phyloP scores from a whole-genome alignment of 2,888 invertebrate genomes.

The Morpho deidamia region DNA sequence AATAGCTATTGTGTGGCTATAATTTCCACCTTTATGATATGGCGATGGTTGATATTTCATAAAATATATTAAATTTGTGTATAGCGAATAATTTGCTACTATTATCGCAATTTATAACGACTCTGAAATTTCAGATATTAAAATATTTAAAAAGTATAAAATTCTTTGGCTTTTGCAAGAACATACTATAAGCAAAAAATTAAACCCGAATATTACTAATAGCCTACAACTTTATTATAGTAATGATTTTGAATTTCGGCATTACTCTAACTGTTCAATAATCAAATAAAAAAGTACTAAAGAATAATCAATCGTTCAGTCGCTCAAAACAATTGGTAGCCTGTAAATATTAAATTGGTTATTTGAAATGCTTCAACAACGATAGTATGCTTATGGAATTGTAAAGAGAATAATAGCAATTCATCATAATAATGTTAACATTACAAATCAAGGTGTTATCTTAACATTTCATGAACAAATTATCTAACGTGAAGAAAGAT shows the following conservation, averaged over 20 bases:
- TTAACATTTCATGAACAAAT: constrained; percentile 57
- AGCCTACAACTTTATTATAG: no score
- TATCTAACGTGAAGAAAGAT: constrained; percentile 42
- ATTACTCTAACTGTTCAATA: background rate
- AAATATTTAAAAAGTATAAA: no score
- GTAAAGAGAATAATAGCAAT: constrained; percentile 45
- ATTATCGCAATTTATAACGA: background rate
- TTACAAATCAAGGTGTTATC: constrained; percentile 59
- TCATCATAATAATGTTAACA: constrained; percentile 58
- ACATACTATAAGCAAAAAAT: no score
- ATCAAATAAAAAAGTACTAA: constrained; percentile 1
- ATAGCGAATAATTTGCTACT: background rate
- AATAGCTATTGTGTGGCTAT: constrained; percentile 8
- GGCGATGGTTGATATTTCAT: background rate
- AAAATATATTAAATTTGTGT: background rate
- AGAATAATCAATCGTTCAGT: constrained; percentile 1
- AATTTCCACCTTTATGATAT: constrained; percentile 5
- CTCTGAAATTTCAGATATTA: background rate
- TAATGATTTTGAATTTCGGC: no score
- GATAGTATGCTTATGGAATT: background rate
- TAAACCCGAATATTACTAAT: no score
- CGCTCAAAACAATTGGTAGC: constrained; percentile 41
- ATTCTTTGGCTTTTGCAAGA: no score
- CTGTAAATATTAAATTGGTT: constrained; percentile 63
- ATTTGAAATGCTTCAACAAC: constrained; percentile 3